Evolutionary conservation across 2,888 invertebrate species (phyloP).

Genomic region (Morpho achilles): DNA sequence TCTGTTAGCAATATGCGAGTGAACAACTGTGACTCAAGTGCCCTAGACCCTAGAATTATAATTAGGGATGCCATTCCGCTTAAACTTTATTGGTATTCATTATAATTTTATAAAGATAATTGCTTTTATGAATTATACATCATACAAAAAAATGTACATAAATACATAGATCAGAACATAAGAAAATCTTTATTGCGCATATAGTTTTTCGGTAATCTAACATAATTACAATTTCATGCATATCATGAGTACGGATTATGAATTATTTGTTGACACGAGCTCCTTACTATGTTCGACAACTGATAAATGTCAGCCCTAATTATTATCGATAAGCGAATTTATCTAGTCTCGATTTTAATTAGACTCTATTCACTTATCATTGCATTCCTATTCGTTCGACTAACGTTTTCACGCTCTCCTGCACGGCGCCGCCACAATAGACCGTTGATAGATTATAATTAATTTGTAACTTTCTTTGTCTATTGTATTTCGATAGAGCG

Average conservation of each 20-base stretch:
- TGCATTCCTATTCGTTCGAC: constrained; percentile 59
- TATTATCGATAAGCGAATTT: constrained; percentile 50
- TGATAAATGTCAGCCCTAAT: constrained; percentile 7
- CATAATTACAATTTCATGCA: no score
- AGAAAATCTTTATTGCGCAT: no score
- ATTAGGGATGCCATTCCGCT: constrained; percentile 1
- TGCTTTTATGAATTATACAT: no score
- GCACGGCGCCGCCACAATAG: constrained; percentile 51
- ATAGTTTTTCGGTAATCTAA: no score
- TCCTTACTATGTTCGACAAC: constrained; percentile 2
- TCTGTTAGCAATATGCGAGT: constrained; percentile 57
- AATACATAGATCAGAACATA: no score
- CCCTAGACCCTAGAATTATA: constrained; percentile 39
- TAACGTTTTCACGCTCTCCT: constrained; percentile 56
- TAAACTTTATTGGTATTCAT: no score
- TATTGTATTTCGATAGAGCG: constrained; percentile 24
- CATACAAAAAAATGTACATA: no score
- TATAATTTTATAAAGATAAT: no score
- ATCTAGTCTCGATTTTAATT: constrained; percentile 64
- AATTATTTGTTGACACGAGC: background rate
- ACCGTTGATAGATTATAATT: constrained; percentile 49
- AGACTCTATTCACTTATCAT: constrained; percentile 68
- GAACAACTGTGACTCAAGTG: constrained; percentile 58
- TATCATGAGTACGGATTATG: background rate
- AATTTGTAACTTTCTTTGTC: constrained; percentile 38